Evolutionary conservation across 2,888 invertebrate genomes (phyloP).

Genomic region (Cactoblastis cactorum): DNA sequence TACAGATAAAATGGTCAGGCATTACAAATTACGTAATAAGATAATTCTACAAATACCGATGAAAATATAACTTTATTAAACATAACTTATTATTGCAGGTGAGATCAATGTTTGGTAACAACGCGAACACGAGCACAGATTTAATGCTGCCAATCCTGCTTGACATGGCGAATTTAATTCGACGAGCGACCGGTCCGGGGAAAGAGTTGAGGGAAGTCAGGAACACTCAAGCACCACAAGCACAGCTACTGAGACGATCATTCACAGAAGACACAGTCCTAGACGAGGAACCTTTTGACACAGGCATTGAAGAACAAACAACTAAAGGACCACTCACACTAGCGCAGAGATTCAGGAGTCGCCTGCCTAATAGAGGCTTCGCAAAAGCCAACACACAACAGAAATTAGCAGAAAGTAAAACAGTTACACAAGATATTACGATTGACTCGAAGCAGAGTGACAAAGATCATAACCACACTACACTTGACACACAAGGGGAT

Average conservation of each 20-base stretch:
- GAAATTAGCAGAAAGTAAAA: slow-evolving; percentile 26
- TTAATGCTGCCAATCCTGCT: slow-evolving; percentile 81
- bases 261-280: slow-evolving; percentile 46
- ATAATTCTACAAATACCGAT: too few relatives aligned
- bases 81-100: slow-evolving; percentile 70
- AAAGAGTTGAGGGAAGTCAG: slow-evolving; percentile 55
- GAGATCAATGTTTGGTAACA: slow-evolving; percentile 79
- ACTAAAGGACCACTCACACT: slow-evolving; percentile 32
- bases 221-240: slow-evolving; percentile 32
- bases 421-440: slow-evolving; percentile 33
- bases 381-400: slow-evolving; percentile 24
- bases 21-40: too few relatives aligned
- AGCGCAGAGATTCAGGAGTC: slow-evolving; percentile 33
- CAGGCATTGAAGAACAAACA: slow-evolving; percentile 33
- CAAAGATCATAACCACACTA: slow-evolving; percentile 10
- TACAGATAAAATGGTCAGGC: too few relatives aligned
- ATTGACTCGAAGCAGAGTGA: background rate
- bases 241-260: slow-evolving; percentile 58
- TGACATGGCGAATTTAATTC: slow-evolving; percentile 82
- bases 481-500: slow-evolving; percentile 22
- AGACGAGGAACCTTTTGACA: slow-evolving; percentile 54
- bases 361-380: slow-evolving; percentile 41
- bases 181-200: slow-evolving; percentile 66
- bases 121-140: slow-evolving; percentile 74
- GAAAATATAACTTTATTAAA: too few relatives aligned